Evolutionary conservation across 2,888 invertebrate species (phyloP), one percentile per base, ranked within the genome.

Genomic region (Hemistola chrysoprasaria): DNA sequence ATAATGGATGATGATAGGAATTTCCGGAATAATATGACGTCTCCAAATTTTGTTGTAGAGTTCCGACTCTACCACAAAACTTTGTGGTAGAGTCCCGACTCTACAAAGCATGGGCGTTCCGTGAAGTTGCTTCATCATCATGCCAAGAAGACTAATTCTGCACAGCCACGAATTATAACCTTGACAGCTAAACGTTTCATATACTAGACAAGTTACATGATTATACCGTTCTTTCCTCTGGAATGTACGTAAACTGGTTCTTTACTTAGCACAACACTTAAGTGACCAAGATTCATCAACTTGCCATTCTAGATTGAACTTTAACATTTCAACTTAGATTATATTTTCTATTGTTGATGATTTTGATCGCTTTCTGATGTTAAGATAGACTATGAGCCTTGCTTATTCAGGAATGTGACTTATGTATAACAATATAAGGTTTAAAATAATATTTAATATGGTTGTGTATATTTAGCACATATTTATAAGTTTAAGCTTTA

Each of bases 221-320:
- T 47, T 39, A 50, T 71, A 68, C 73, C 71, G 71, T 70, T 67
- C 47, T 47, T 60, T 53, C 62, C 57, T 61, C 62, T 65, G 71
- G 72, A 73, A 77, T 78, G 72, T 67, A 62, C 65, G 66, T 65
- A 70, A 79, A 72, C 79, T 71, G 73, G 79, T 78, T 78, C 67
- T 61, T 52, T 61, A 65, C 65, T 64, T 66, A 73, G 57, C 70
- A 60, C 60, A 61, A 60, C 64, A 70, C 63, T 66, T n/a, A 65
- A 72, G 60, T 71, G 69, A 71, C 67, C 64, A 48, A 49, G 47
- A 51, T 47, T 46, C 32, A 4, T 25, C 7, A 5, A 25, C 20
- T n/a, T n/a, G 5, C 8, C 16, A 11, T 20, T 24, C 8, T 2
- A 49, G 41, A 23, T 23, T 47, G 8, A 37, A 41, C 43, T 43